Conservation (phyloP, 2,113 vertebrate species). For the Thamnaconus septentrionalis region DNA sequence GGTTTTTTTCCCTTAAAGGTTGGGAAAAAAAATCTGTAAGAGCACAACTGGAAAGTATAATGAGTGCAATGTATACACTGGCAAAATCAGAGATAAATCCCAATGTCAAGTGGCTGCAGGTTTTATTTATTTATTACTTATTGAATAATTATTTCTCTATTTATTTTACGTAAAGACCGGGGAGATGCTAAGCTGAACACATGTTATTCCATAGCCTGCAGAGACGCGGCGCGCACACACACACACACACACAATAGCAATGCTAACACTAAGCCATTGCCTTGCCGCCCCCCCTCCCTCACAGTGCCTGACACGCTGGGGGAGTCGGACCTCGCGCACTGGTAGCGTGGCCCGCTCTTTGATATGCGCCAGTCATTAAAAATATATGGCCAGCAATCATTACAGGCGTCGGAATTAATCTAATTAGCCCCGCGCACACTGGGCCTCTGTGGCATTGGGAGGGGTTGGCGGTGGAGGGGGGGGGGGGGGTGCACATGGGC, state of each 20-base stretch:
- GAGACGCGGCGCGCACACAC: conserved; percentile 46
- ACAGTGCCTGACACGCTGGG: conserved; percentile 38
- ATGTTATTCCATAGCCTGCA: conserved; percentile 52
- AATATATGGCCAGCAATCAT: conserved; percentile 80
- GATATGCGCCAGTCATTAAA: conserved; percentile 80
- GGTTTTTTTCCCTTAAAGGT: conserved; percentile 14
- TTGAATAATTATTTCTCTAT: neutral
- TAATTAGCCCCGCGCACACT: conserved; percentile 70
- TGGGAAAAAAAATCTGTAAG: conserved; percentile 1
- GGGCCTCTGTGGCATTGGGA: conserved; percentile 47
- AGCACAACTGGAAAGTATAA: conserved; percentile 25
- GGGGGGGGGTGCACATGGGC: conserved; percentile 1
- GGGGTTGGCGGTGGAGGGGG: neutral
- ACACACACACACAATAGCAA: conserved; percentile 32
- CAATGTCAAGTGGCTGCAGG: conserved; percentile 22
- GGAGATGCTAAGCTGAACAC: conserved; percentile 54
- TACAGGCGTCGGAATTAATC: conserved; percentile 79
- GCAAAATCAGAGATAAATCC: conserved; percentile 27
- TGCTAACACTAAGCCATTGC: conserved; percentile 48
- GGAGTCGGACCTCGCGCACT: conserved; percentile 31
- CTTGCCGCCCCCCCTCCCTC: conserved; percentile 11
- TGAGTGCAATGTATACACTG: conserved; percentile 4
- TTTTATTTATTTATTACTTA: conserved; percentile 33
- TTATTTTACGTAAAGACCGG: conserved; percentile 17
- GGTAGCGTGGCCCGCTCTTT: conserved; percentile 71